Conservation (phyloP, 2,797 vertebrate genomes). For the Euthynnus affinis region DNA sequence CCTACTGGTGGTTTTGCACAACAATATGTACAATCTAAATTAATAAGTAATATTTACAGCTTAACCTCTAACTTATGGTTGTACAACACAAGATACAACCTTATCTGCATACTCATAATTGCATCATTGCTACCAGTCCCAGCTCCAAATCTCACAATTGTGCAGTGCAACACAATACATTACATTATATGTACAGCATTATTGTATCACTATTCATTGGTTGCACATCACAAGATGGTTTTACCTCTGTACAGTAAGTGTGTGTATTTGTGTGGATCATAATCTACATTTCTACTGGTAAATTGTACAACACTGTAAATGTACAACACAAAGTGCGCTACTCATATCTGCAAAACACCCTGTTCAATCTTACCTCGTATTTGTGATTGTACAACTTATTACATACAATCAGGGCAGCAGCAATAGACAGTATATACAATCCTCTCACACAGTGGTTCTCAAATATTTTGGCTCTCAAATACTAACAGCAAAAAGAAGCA, state of each 20-base stretch:
- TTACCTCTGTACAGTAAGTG: conserved; percentile 33
- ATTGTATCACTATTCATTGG: conserved; percentile 37
- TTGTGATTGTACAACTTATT: conserved; percentile 47
- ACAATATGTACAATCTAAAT: conserved; percentile 60
- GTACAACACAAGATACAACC: conserved; percentile 46
- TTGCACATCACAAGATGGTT: conserved; percentile 44
- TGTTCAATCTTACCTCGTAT: conserved; percentile 58
- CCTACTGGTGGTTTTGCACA: conserved; percentile 27
- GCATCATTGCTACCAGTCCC: conserved; percentile 30
- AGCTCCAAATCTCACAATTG: conserved; percentile 25
- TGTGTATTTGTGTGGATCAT: conserved; percentile 11
- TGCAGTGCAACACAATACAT: conserved; percentile 47
- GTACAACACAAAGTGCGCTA: conserved; percentile 53
- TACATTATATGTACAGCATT: conserved; percentile 50
- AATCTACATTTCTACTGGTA: conserved; percentile 46
- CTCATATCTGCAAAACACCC: conserved; percentile 46
- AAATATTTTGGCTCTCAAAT: conserved; percentile 61
- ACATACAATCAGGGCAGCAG: conserved; percentile 62
- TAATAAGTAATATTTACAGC: conserved; percentile 74
- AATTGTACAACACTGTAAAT: conserved; percentile 42
- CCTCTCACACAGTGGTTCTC: conserved; percentile 56
- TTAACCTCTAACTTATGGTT: conserved; percentile 19
- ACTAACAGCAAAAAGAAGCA: conserved; percentile 44
- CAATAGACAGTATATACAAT: conserved; percentile 54
- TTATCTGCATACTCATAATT: conserved; percentile 38